A percentile compares a stretch with the other conserved stretches of the same genome.
Evolutionary conservation across 2,797 vertebrate genomes (phyloP).

Genomic region (Microchirus variegatus): DNA sequence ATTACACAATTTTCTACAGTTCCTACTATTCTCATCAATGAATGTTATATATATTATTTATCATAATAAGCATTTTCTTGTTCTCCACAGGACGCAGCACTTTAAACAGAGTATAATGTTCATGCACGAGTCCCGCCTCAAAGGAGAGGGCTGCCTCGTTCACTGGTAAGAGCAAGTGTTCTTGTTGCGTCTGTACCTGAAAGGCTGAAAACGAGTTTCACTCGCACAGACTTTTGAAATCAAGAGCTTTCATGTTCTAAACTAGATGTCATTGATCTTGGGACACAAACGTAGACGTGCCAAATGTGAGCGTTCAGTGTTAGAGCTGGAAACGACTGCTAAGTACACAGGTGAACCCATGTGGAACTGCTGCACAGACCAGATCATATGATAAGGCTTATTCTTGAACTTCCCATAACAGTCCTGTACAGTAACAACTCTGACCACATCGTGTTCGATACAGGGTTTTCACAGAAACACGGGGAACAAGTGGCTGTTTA

Average conservation of each 20-base stretch:
- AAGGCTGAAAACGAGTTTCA: slow-evolving; percentile 4
- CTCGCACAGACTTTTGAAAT: neutral
- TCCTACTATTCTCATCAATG: slow-evolving; percentile 4
- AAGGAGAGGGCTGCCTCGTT: slow-evolving; percentile 92
- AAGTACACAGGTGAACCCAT: slow-evolving; percentile 39
- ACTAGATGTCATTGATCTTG: neutral
- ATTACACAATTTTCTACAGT: neutral
- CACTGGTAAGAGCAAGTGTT: slow-evolving; percentile 86
- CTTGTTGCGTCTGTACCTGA: slow-evolving; percentile 2
- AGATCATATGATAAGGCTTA: slow-evolving; percentile 64
- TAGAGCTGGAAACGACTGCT: slow-evolving; percentile 16
- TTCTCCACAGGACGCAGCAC: slow-evolving; percentile 87
- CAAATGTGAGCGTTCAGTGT: neutral
- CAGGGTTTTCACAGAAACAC: neutral
- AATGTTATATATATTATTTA: slow-evolving; percentile 12
- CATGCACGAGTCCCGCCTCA: slow-evolving; percentile 92
- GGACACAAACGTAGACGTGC: neutral
- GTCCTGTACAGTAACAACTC: slow-evolving; percentile 25
- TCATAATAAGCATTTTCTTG: slow-evolving; percentile 16
- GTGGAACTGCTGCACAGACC: slow-evolving; percentile 53
- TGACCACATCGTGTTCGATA: slow-evolving; percentile 8
- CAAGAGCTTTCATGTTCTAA: neutral
- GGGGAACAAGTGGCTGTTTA: no score
- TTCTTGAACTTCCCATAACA: slow-evolving; percentile 78
- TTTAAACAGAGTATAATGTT: slow-evolving; percentile 95